A percentile compares a stretch with the other conserved stretches of the same genome.
Conservation (phyloP, 2,113 vertebrate species). For the Pelusios castaneus region DNA sequence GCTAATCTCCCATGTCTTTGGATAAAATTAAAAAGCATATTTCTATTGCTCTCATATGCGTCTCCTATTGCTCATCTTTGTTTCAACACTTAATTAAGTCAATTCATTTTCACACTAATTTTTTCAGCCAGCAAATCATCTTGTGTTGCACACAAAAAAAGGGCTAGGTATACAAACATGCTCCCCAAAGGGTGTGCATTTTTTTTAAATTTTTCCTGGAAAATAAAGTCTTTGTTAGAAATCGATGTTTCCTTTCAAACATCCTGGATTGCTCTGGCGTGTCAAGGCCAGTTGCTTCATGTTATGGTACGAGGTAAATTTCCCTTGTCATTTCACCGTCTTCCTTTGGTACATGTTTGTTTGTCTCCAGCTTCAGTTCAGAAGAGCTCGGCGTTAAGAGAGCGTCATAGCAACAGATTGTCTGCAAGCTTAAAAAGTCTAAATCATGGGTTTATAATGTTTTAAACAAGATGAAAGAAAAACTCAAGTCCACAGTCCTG, state of each 20-base stretch:
- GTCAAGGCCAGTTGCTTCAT: too few species aligned
- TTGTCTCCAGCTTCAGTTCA: not conserved
- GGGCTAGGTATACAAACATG: not conserved
- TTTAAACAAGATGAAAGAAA: constrained; percentile 43
- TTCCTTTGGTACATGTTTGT: not conserved
- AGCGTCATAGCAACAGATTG: constrained; percentile 40
- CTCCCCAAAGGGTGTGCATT: not conserved
- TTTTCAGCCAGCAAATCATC: not conserved
- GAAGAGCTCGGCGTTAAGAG: not conserved
- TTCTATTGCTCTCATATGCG: not conserved
- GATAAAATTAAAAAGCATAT: not conserved
- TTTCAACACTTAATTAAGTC: constrained; percentile 5
- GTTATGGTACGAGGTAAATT: not conserved
- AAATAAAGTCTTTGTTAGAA: not conserved
- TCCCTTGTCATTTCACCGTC: not conserved
- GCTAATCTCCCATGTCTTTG: not conserved
- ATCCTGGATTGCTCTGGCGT: not conserved
- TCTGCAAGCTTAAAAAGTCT: constrained; percentile 3
- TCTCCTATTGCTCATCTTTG: not conserved
- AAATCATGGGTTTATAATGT: constrained; percentile 12
- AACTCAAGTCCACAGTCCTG: constrained; percentile 20
- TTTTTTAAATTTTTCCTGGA: not conserved
- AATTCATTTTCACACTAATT: not conserved
- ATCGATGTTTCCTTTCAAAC: not conserved
- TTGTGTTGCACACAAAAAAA: not conserved